Percentiles rank a stretch among this genome's conserved stretches.
phyloP scores from a whole-genome alignment of 2,797 vertebrate species.

The Cephalopachus bancanus region DNA sequence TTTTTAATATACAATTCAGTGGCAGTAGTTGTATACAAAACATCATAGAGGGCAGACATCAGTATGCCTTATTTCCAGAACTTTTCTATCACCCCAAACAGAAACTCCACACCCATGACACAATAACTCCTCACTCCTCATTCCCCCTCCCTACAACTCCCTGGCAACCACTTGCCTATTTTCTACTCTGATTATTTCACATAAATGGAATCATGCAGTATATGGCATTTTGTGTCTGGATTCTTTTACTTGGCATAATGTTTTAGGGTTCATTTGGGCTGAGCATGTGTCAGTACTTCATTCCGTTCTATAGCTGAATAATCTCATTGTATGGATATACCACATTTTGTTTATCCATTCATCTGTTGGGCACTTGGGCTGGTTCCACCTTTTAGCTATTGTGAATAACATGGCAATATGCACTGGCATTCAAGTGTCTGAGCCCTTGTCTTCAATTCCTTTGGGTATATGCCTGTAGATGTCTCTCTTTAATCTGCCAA shows the following conservation, averaged over 20 bases:
- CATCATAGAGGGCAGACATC: no score
- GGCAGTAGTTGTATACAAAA: neutral
- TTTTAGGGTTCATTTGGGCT: neutral
- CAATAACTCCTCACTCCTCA: neutral
- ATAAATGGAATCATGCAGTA: rapidly evolving
- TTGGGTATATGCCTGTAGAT: rapidly evolving
- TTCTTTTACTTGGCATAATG: neutral
- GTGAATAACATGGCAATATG: neutral
- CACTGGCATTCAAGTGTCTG: neutral
- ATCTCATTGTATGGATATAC: no score
- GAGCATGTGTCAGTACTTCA: neutral
- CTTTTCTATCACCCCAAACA: neutral
- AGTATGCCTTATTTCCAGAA: neutral
- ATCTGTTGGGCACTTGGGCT: neutral
- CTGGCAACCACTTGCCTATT: neutral
- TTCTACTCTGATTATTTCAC: neutral
- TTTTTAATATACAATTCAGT: neutral
- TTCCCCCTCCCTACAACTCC: neutral
- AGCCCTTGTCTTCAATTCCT: neutral
- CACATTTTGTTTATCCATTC: neutral
- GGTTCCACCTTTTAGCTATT: neutral
- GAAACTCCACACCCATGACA: neutral
- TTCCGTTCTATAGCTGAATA: neutral
- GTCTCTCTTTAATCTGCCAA: neutral
- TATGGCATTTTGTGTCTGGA: neutral